Evolutionary conservation across 2,888 invertebrate genomes (phyloP), one percentile per base, ranked within the genome.

Genomic region (Hydraecia micacea): DNA sequence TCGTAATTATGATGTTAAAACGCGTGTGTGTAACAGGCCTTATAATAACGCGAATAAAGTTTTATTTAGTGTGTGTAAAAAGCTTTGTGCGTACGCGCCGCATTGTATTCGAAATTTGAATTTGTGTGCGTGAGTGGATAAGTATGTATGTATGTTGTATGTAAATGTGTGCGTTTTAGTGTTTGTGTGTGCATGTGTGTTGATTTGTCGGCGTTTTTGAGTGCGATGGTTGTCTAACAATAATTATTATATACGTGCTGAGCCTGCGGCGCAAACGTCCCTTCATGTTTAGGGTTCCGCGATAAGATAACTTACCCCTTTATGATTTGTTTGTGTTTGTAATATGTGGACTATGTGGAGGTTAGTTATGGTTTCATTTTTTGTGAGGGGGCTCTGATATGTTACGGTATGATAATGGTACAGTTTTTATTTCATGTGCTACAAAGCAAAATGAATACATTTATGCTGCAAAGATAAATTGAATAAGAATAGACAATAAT

Each of bases 231-330:
- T 94, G 94, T 95, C 95, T 95, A 95, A 95, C 93, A 94, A 95
- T 96, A 96, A 97, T 97, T 96, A 95, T 94, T 95, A 94, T 96
- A 96, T 96, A 95, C 94, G 89, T 95, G 96, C 95, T 93, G 95
- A 93, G 94, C 95, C 95, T 93, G 95, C 95, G 88, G 87, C 89
- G 88, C 80, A 80, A 84, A 83, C 85, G 89, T 87, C 89, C 89
- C 86, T 88, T 83, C 84, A 78, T 83, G 79, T 89, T 86, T 88
- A 87, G 86, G 86, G 87, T 89, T 84, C 89, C 77, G 72, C 73
- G 88, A 89, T 89, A 84, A 87, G 89, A 89, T 89, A 88, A 52
- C 78, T 81, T 80, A 83, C 84, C 88, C 89, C 81, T 88, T 73
- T 65, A 81, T 89, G 85, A 88, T 83, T 88, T 87, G 89, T 89